These are phyloP conservation scores for Amblyopsis hoosieri DNA, from an alignment of 2,797 vertebrate species.

Conservation along the genomic window DNA sequence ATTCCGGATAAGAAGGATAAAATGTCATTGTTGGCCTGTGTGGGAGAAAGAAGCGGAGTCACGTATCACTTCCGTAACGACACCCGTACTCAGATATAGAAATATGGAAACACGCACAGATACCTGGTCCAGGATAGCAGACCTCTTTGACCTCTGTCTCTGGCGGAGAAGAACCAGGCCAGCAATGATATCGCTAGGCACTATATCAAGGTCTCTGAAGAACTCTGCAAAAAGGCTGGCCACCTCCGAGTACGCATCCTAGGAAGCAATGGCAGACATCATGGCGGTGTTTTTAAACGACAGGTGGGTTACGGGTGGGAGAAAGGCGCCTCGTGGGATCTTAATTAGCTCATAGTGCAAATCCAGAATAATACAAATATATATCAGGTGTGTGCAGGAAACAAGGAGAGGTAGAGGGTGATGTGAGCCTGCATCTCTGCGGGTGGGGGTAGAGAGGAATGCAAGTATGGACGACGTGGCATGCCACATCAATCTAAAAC, in stretches of 20 bases:
- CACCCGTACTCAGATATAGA: background rate
- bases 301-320: background rate
- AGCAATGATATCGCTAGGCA: slow-evolving; percentile 98
- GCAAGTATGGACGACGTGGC: too few species aligned
- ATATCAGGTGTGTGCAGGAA: too few species aligned
- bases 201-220: slow-evolving; percentile 97
- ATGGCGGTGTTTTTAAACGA: background rate
- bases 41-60: slow-evolving; percentile 30
- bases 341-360: background rate
- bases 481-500: too few species aligned
- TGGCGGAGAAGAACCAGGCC: slow-evolving; percentile 96
- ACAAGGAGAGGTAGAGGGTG: too few species aligned
- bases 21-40: slow-evolving; percentile 96
- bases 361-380: too few species aligned
- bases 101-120: background rate
- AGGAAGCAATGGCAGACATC: slow-evolving; percentile 21
- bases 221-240: slow-evolving; percentile 98
- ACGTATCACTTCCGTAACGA: slow-evolving; percentile 9
- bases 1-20: slow-evolving; percentile 98
- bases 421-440: too few species aligned
- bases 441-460: too few species aligned
- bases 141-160: slow-evolving; percentile 93
- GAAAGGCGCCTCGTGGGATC: background rate
- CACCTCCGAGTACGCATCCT: slow-evolving; percentile 98
- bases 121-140: slow-evolving; percentile 93